Base-by-base conservation (phyloP, 2,888 invertebrate species). In the Lasioglossum lativentre region DNA sequence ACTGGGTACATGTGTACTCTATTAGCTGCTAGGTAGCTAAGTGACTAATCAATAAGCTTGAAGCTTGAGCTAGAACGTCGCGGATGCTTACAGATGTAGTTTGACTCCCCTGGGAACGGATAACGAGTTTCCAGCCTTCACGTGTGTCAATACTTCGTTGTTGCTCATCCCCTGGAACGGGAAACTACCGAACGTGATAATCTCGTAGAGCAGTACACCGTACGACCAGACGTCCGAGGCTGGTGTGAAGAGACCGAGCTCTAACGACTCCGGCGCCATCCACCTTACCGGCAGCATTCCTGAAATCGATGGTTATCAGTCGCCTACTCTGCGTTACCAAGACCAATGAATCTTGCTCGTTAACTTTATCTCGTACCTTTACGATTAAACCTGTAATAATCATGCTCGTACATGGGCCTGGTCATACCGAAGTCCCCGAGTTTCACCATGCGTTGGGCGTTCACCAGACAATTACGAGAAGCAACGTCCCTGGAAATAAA, bases 391-490 rank as follows among this genome's bases (percentile, higher is more conserved):
- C 97, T 97, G 95, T 99, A 99, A 95, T 98, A 98, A 94, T 98
- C 98, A 88, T 97, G 97, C 92, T 98, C 98, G 94, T 97, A 98
- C 94, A 98, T 98, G 0, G 98, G 97, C 71, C 99, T 96, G 3
- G 98, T 97, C 98, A 99, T 98, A 68, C 99, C 99, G 95, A 99
- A 99, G 95, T 99, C 99, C 3, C 97, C 98, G 56, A 97, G 96
- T 96, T 97, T 96, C 94, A 98, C 94, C 0, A 96, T 96, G 83
- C 97, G 96, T 90, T 96, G 96, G 95, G 97, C 97, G 95, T 97
- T 97, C 16, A 98, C 97, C 56, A 98, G 95, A 93, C 97, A 98
- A 95, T 98, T 99, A 90, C 97, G 95, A 80, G 96, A 97, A 0
- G 97, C 97, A 45, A 99, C 96, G 95, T 99, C 99, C 90, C 98